Percentiles rank a stretch among this genome's conserved stretches.
Evolutionary conservation across 92 coral and sea anemone genomes (phyloP).

Genomic region (Palythoa grandiflora): DNA sequence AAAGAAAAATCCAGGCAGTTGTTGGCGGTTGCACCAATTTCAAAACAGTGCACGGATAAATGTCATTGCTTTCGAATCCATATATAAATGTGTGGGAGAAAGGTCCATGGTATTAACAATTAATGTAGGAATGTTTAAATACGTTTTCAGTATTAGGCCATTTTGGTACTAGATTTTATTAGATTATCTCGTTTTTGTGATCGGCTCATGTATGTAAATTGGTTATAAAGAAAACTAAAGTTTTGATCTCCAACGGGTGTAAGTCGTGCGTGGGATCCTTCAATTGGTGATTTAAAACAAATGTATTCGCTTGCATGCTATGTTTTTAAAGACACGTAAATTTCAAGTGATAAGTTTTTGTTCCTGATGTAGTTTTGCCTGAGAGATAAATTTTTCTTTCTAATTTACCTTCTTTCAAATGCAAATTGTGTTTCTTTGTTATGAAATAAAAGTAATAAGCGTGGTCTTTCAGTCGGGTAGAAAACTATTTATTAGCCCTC

Average conservation of each 20-base stretch:
- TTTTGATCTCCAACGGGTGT: neutral
- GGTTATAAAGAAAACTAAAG: neutral
- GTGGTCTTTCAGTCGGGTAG: neutral
- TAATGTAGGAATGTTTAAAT: neutral
- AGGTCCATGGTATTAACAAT: constrained; percentile 14
- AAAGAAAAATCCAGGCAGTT: neutral
- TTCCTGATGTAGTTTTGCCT: neutral
- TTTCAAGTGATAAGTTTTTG: neutral
- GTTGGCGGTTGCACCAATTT: neutral
- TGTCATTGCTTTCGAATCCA: neutral
- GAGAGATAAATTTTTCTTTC: neutral
- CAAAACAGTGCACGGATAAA: too few species aligned
- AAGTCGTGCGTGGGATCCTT: neutral
- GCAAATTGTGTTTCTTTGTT: neutral
- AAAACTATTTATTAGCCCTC: neutral
- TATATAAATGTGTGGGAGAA: neutral
- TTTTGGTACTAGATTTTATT: neutral
- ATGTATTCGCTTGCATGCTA: neutral
- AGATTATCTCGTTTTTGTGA: neutral
- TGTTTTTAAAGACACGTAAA: too few species aligned
- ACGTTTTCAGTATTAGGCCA: neutral
- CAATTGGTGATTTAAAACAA: neutral
- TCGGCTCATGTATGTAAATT: neutral
- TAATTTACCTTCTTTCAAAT: neutral
- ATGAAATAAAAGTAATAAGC: neutral